Evolutionary conservation across 1,140 invertebrate genomes (phyloP).

Genomic region (Bilobella aurantiaca): DNA sequence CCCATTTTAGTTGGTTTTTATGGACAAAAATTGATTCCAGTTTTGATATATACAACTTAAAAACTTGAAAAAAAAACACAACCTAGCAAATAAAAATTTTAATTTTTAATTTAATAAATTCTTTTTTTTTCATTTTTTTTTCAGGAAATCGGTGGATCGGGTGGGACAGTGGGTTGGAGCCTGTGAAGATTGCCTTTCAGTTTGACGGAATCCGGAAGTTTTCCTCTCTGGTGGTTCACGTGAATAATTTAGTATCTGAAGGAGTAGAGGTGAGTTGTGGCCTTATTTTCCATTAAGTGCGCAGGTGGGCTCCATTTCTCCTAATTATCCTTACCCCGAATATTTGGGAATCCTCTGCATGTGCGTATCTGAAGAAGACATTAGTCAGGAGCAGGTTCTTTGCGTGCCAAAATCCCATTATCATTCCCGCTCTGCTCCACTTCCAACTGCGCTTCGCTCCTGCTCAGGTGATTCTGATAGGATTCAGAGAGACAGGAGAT

Average conservation of each 20-base stretch:
- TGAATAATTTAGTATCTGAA: slow-evolving; percentile 35
- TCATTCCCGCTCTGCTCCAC: neutral
- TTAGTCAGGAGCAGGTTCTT: neutral
- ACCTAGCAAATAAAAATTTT: too few species aligned
- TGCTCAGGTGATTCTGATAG: too few species aligned
- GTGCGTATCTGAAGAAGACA: neutral
- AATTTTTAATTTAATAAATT: neutral
- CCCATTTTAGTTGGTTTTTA: too few species aligned
- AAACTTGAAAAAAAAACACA: too few species aligned
- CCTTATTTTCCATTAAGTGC: neutral
- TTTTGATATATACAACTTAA: too few species aligned
- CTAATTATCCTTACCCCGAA: slow-evolving; percentile 29
- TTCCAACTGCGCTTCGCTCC: too few species aligned
- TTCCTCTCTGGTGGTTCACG: slow-evolving; percentile 31
- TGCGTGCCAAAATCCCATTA: neutral
- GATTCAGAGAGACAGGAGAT: too few species aligned
- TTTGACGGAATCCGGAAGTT: slow-evolving; percentile 33
- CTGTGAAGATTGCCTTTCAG: slow-evolving; percentile 32
- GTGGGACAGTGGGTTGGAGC: slow-evolving; percentile 27
- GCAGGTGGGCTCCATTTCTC: slow-evolving; percentile 19
- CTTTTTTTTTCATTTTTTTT: slow-evolving; percentile 7
- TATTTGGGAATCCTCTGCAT: neutral
- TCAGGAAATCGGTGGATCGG: slow-evolving; percentile 33
- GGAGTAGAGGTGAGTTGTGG: slow-evolving; percentile 31
- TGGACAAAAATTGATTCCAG: too few species aligned